A percentile compares a stretch with the other conserved stretches of the same genome.
These are phyloP conservation scores for Anguilla pacifica DNA, from an alignment of 2,797 vertebrate genomes.

Conservation along the genomic window DNA sequence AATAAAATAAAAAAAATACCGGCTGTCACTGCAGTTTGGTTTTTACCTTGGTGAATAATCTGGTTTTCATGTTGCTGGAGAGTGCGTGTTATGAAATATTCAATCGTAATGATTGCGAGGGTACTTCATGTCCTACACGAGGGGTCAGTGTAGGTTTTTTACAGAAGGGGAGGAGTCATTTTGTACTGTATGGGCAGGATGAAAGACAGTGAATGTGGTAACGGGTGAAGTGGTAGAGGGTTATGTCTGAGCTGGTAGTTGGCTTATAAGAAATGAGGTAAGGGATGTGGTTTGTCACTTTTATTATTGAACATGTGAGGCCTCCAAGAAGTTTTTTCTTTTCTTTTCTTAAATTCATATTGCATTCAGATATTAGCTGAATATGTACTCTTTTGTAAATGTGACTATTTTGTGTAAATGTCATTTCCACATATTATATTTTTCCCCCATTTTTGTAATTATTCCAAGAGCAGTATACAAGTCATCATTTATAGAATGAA, in stretches of 20 bases:
- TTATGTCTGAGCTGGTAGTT: neutral
- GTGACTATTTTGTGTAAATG: too few relatives aligned
- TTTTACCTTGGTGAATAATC: neutral
- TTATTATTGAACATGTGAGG: neutral
- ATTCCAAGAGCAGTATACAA: neutral
- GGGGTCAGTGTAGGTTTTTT: neutral
- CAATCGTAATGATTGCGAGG: neutral
- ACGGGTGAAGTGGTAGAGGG: neutral
- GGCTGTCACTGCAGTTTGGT: conserved; percentile 2
- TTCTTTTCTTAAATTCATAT: neutral
- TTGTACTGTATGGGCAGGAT: neutral
- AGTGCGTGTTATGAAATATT: neutral
- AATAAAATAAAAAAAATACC: neutral
- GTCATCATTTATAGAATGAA: neutral
- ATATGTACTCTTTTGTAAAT: neutral
- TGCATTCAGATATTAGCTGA: neutral
- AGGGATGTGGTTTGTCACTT: neutral
- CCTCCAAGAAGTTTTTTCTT: neutral
- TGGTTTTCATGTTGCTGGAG: neutral
- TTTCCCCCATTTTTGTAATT: neutral
- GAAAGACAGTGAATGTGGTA: neutral
- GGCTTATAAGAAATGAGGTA: neutral
- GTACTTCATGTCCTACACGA: neutral
- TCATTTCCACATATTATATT: neutral
- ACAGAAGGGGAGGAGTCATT: neutral